Conservation (phyloP, 2,888 invertebrate species). For the Cremastinae sp. region DNA sequence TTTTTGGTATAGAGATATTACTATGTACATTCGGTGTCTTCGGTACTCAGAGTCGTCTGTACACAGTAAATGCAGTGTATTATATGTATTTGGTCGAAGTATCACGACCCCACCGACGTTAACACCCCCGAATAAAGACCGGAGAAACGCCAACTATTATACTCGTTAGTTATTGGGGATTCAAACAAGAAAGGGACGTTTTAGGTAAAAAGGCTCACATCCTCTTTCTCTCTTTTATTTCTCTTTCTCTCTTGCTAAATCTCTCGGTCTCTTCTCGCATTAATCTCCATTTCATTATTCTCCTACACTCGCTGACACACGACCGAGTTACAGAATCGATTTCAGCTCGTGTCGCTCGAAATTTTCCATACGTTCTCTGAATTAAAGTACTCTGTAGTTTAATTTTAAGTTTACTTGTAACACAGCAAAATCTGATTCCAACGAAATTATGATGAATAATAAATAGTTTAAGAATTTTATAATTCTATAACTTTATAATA, state of each 20-base stretch:
- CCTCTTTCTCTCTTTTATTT: slow-evolving; percentile 37
- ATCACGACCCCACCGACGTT: slow-evolving; percentile 68
- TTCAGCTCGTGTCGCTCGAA: too few relatives aligned
- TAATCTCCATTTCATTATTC: slow-evolving; percentile 46
- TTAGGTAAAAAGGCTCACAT: too few relatives aligned
- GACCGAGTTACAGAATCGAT: slow-evolving; percentile 21
- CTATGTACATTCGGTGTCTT: slow-evolving; percentile 14
- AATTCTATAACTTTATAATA: too few relatives aligned
- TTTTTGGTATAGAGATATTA: slow-evolving; percentile 11
- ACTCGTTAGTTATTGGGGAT: slow-evolving; percentile 69
- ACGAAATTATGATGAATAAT: too few relatives aligned
- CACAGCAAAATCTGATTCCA: too few relatives aligned
- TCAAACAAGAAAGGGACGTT: slow-evolving; percentile 47
- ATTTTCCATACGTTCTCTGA: too few relatives aligned
- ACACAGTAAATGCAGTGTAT: slow-evolving; percentile 32
- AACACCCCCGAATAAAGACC: slow-evolving; percentile 74
- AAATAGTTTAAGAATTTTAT: too few relatives aligned
- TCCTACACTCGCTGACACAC: background rate
- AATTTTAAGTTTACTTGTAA: too few relatives aligned
- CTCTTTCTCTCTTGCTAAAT: slow-evolving; percentile 35
- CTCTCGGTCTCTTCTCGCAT: slow-evolving; percentile 55
- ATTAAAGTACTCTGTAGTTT: too few relatives aligned
- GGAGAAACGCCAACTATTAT: slow-evolving; percentile 70
- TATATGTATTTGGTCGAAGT: slow-evolving; percentile 56
- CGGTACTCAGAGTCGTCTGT: slow-evolving; percentile 13